Evolutionary conservation across 2,888 invertebrate species (phyloP).

Genomic region (Craniophora ligustri): DNA sequence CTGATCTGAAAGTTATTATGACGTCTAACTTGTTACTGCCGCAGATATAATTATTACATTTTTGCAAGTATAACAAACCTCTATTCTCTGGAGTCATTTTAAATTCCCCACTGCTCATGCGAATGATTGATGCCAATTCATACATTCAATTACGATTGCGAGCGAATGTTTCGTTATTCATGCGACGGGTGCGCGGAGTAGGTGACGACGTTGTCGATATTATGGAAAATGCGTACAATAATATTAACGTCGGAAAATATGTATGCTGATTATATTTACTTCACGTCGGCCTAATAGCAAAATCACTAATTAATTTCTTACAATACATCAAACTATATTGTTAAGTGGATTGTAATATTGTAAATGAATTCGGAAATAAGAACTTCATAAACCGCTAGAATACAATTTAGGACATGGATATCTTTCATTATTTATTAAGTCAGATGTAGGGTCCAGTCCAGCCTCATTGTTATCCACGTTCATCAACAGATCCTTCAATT

Average conservation of each 20-base stretch:
- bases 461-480: too few species aligned
- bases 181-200: conserved; percentile 38
- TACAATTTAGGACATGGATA: too few species aligned
- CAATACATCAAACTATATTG: neutral
- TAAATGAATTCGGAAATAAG: neutral
- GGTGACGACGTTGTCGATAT: conserved; percentile 39
- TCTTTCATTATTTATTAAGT: too few species aligned
- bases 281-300: neutral
- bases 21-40: neutral
- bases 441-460: too few species aligned
- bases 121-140: conserved; percentile 73
- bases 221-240: conserved; percentile 41
- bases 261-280: neutral
- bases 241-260: conserved; percentile 26
- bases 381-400: too few species aligned
- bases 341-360: neutral
- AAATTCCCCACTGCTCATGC: conserved; percentile 67
- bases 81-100: conserved; percentile 55
- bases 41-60: neutral
- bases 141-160: conserved; percentile 67
- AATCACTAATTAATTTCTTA: neutral
- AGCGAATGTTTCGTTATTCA: conserved; percentile 71
- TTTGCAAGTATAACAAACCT: conserved; percentile 26
- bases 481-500: neutral
- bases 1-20: conserved; percentile 11